Evolutionary conservation across 2,797 vertebrate species (phyloP).

Genomic region (Fistularia tabacaria): DNA sequence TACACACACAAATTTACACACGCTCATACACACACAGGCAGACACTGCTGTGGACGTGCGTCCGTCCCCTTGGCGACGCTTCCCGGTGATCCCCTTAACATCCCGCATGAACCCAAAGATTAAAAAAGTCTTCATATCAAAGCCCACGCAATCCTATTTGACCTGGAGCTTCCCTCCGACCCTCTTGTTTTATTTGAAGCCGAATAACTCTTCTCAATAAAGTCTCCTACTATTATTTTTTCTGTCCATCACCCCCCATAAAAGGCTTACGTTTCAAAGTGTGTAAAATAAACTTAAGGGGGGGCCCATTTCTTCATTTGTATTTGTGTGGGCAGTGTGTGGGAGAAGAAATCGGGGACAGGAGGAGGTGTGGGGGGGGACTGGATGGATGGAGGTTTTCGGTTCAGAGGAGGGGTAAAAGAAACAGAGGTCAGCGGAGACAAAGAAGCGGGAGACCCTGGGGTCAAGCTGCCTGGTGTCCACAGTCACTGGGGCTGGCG

Average conservation of each 20-base stretch:
- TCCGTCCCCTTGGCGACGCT: too few relatives aligned
- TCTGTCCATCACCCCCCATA: conserved; percentile 40
- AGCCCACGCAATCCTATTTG: conserved; percentile 58
- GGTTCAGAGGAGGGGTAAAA: conserved; percentile 72
- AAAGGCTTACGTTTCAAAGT: conserved; percentile 69
- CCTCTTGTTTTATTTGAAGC: conserved; percentile 66
- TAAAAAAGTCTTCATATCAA: conserved; percentile 53
- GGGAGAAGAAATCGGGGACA: conserved; percentile 34
- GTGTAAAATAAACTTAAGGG: conserved; percentile 74
- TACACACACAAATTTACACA: too few relatives aligned
- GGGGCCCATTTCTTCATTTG: conserved; percentile 70
- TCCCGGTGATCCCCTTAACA: too few relatives aligned
- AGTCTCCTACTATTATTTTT: conserved; percentile 63
- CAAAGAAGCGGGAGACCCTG: conserved; percentile 71
- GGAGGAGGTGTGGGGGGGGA: conserved; percentile 4
- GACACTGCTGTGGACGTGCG: too few relatives aligned
- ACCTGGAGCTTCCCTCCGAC: conserved; percentile 57
- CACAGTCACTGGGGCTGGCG: conserved; percentile 63
- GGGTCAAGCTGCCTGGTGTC: conserved; percentile 78
- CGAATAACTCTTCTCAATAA: conserved; percentile 71
- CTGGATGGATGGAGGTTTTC: conserved; percentile 55
- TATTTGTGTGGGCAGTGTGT: conserved; percentile 59
- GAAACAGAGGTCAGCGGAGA: conserved; percentile 73
- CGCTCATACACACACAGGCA: too few relatives aligned
- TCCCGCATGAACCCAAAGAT: conserved; percentile 41